Base-by-base conservation (phyloP, 2,113 vertebrate species). In the Sylvilagus bachmani region DNA sequence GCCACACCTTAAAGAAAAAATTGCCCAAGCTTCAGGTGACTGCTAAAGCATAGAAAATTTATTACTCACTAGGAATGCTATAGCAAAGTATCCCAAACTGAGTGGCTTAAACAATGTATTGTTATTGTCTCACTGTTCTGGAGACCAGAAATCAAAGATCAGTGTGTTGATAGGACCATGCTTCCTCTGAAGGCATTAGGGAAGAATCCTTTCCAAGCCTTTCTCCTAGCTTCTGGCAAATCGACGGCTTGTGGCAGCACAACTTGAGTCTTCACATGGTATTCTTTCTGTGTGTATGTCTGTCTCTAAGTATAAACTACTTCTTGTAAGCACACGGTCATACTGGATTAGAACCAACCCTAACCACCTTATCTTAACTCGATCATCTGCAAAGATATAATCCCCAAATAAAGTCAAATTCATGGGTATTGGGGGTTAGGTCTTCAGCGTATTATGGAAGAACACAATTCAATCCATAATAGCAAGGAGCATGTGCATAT, bases 391-490 rank as follows among this genome's bases (percentile, higher is more conserved):
- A 89, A 83, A 88, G n/a, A 49, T 24, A 21, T 22, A 84, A 67
- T 33, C 66, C 74, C n/a, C 36, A 79, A 73, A 87, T 58, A 87
- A 82, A n/a, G 29, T 61, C 82, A 83, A 62, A 95, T 86, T 73
- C 22, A 87, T 33, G 84, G 25, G 21, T 36, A 36, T 25, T 49
- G 13, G 24, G 36, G 10, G 7, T 80, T 80, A 33, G 22, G 16
- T 51, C 64, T 90, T 84, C 44, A 67, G 31, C 22, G 71, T 71
- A 22, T 82, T 67, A 62, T 25, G 10, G n/a, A 11, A 7, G 25
- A n/a, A 58, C 14, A 44, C 62, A 81, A 86, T 70, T 92, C 55
- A 90, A 29, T 9, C 12, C 33, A 29, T 19, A 36, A 58, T 22
- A 38, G 31, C 51, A 62, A 69, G 84, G 22, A 27, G 33, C 36